Percentiles rank a stretch among this genome's conserved stretches.
Evolutionary conservation across 2,888 invertebrate species (phyloP).

Genomic region (Drymonia ruficornis): DNA sequence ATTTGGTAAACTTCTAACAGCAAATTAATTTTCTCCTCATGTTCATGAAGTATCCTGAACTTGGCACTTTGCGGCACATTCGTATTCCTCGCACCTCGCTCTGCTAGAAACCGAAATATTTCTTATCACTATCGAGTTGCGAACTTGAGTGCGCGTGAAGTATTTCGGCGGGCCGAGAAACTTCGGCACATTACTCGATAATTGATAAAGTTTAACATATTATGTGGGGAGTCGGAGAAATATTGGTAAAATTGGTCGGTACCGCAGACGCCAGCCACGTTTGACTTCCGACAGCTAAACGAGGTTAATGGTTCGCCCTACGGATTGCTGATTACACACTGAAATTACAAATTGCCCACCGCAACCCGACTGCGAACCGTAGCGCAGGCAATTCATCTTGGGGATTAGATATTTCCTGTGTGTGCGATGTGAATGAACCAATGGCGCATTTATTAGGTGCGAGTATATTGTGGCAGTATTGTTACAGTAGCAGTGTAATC

Average conservation of each 20-base stretch:
- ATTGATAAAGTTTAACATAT: constrained; percentile 74
- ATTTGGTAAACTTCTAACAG: background rate
- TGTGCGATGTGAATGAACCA: constrained; percentile 11
- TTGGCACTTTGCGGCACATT: constrained; percentile 37
- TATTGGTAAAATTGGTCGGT: constrained; percentile 66
- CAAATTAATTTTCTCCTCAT: constrained; percentile 1
- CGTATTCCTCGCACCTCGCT: constrained; percentile 45
- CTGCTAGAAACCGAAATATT: constrained; percentile 40
- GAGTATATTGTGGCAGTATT: background rate
- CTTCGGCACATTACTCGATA: constrained; percentile 72
- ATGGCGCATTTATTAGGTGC: background rate
- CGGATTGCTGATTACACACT: constrained; percentile 62
- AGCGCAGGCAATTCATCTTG: constrained; percentile 23
- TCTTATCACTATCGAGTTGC: constrained; percentile 56
- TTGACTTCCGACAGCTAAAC: constrained; percentile 50
- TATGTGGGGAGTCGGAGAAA: constrained; percentile 59
- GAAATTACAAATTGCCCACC: constrained; percentile 52
- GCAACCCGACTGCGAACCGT: constrained; percentile 25
- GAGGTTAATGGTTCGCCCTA: constrained; percentile 55
- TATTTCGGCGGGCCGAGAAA: constrained; percentile 58
- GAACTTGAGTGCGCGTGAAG: constrained; percentile 59
- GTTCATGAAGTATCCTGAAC: constrained; percentile 3
- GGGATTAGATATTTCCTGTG: constrained; percentile 15
- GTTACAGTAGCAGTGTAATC: too few species aligned
- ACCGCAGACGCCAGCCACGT: constrained; percentile 37